phyloP scores from a whole-genome alignment of 2,113 vertebrate genomes.

The Corydoras maculifer region DNA sequence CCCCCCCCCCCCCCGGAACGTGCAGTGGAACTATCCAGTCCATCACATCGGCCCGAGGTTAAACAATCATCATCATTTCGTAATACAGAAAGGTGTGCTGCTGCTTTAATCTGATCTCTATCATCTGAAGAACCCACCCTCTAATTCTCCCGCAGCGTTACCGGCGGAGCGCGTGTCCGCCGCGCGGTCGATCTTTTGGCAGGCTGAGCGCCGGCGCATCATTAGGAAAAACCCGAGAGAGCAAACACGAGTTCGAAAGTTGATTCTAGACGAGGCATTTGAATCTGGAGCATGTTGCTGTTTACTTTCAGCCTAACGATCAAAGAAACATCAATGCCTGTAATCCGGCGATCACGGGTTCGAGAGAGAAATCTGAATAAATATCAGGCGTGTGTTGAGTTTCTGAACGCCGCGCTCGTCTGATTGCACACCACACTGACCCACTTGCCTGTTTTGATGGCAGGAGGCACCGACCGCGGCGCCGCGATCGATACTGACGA shows the following conservation, averaged over 20 bases:
- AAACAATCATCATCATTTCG: too few species aligned
- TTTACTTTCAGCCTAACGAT: neutral
- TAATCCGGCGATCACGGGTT: neutral
- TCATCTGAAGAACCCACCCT: neutral
- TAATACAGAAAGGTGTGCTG: too few species aligned
- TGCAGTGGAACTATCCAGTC: too few species aligned
- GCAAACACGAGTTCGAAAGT: neutral
- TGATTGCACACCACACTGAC: neutral
- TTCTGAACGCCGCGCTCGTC: neutral
- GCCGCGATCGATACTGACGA: neutral
- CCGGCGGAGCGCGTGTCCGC: neutral
- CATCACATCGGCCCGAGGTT: too few species aligned
- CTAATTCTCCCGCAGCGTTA: neutral
- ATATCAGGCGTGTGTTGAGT: neutral
- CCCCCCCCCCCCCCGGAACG: too few species aligned
- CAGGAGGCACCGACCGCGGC: neutral
- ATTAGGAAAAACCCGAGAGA: neutral
- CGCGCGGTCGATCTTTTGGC: constrained; percentile 1
- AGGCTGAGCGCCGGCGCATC: neutral
- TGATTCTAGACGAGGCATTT: neutral
- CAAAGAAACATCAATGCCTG: constrained; percentile 1
- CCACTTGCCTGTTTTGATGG: neutral
- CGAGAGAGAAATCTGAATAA: neutral
- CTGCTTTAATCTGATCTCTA: too few species aligned
- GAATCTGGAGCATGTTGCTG: neutral